Percentiles rank a stretch among this genome's conserved stretches.
Conservation (phyloP, 1,140 invertebrate species). For the Euwallacea similis region DNA sequence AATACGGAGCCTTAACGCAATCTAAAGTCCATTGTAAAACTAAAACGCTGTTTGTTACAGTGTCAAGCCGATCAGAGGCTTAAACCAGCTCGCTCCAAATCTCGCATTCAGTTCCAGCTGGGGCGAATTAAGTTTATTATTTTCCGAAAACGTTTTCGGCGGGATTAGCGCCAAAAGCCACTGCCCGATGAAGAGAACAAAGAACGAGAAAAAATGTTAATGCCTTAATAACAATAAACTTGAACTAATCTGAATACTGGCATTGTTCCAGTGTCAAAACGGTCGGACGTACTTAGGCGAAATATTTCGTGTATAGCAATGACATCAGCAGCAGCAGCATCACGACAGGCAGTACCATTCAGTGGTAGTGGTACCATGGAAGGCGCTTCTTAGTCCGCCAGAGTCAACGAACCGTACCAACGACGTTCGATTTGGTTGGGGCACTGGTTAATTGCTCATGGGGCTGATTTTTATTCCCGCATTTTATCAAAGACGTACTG, state of each 20-base stretch:
- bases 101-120: too few relatives aligned
- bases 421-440: not conserved
- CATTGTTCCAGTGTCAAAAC: constrained; percentile 17
- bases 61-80: too few relatives aligned
- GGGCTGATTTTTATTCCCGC: not conserved
- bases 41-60: too few relatives aligned
- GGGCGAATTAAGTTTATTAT: too few relatives aligned
- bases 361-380: constrained; percentile 12
- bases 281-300: constrained; percentile 12
- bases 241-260: constrained; percentile 16
- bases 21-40: too few relatives aligned
- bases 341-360: constrained; percentile 13
- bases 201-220: constrained; percentile 12
- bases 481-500: too few relatives aligned
- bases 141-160: too few relatives aligned
- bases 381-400: constrained; percentile 7
- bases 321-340: constrained; percentile 11
- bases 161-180: too few relatives aligned
- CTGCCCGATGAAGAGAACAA: too few relatives aligned
- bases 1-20: too few relatives aligned
- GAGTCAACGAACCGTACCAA: constrained; percentile 7
- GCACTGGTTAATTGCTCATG: constrained; percentile 4
- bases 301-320: constrained; percentile 18
- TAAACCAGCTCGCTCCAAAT: too few relatives aligned
- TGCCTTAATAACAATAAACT: constrained; percentile 20